A percentile compares a stretch with the other conserved stretches of the same genome.
Conservation (phyloP, 2,113 vertebrate species). For the Notiomystis cincta region DNA sequence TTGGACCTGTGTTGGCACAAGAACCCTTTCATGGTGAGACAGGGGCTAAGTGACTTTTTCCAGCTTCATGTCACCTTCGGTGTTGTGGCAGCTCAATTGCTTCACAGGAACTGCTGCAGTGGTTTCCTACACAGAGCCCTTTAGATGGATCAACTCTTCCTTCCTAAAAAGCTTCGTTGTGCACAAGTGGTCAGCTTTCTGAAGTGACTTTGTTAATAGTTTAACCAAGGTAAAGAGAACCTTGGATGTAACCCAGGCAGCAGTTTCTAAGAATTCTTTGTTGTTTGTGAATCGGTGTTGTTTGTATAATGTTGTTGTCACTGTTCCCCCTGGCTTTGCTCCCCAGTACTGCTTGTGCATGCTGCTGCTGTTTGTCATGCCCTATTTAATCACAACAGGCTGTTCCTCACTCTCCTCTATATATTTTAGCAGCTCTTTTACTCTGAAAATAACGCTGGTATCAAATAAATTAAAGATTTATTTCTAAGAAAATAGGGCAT, state of each 20-base stretch:
- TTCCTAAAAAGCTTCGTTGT: neutral
- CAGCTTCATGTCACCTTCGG: neutral
- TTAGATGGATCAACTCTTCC: neutral
- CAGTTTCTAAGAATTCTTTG: conserved; percentile 50
- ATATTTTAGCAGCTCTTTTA: neutral
- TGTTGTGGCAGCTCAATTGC: neutral
- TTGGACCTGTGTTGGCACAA: neutral
- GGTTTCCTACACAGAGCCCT: neutral
- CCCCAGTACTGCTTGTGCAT: neutral
- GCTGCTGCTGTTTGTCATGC: conserved; percentile 43
- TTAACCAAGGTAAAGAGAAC: conserved; percentile 39
- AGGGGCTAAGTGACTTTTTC: neutral
- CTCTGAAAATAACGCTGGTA: neutral
- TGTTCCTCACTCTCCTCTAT: neutral
- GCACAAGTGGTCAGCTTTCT: neutral
- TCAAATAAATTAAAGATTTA: neutral
- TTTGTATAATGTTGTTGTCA: neutral
- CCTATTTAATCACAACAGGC: conserved; percentile 37
- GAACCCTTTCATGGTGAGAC: neutral
- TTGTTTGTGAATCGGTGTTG: neutral
- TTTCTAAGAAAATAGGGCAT: neutral
- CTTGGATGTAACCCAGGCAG: neutral
- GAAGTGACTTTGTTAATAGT: conserved; percentile 23
- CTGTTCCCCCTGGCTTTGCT: conserved; percentile 39
- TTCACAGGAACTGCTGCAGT: neutral